Percentiles rank a stretch among this genome's conserved stretches.
Evolutionary conservation across 2,797 vertebrate species (phyloP).

Genomic region (Lagodon rhomboides): DNA sequence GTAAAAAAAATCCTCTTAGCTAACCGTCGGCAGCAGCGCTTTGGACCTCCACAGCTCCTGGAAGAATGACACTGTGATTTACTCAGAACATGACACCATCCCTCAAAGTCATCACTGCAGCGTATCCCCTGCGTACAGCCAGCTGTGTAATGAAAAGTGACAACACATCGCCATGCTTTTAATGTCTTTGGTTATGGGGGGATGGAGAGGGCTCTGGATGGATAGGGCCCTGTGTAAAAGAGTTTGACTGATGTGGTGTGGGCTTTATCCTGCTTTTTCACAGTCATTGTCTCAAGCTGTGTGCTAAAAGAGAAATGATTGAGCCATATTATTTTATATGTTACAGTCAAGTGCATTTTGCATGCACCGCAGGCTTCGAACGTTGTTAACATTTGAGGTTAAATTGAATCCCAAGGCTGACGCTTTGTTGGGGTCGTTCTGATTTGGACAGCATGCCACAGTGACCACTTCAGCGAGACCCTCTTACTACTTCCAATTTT

Average conservation of each 20-base stretch:
- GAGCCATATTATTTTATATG: conserved; percentile 37
- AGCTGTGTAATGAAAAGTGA: conserved; percentile 82
- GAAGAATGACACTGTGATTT: conserved; percentile 74
- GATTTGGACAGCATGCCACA: conserved; percentile 38
- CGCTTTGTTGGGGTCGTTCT: conserved; percentile 37
- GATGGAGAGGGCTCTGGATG: conserved; percentile 45
- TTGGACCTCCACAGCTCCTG: conserved; percentile 51
- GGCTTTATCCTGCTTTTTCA: conserved; percentile 36
- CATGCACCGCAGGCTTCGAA: conserved; percentile 2
- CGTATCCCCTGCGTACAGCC: conserved; percentile 63
- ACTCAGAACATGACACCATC: conserved; percentile 68
- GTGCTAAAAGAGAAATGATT: conserved; percentile 37
- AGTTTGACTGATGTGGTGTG: conserved; percentile 44
- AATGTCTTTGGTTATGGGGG: conserved; percentile 73
- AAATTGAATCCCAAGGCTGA: conserved; percentile 22
- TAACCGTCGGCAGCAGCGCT: conserved; percentile 46
- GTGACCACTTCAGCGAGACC: conserved; percentile 1
- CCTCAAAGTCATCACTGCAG: conserved; percentile 71
- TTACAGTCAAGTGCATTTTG: conserved; percentile 21
- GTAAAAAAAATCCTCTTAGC: conserved; percentile 74
- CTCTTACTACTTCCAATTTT: conserved; percentile 22
- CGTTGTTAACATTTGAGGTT: conserved; percentile 14
- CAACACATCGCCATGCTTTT: conserved; percentile 72
- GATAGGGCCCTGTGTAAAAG: conserved; percentile 39
- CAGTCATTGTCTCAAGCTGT: conserved; percentile 42